Evolutionary conservation across 30 jellyfish, hydroid and myxozoan genomes (phyloP).

Genomic region (Turritopsis dohrnii): DNA sequence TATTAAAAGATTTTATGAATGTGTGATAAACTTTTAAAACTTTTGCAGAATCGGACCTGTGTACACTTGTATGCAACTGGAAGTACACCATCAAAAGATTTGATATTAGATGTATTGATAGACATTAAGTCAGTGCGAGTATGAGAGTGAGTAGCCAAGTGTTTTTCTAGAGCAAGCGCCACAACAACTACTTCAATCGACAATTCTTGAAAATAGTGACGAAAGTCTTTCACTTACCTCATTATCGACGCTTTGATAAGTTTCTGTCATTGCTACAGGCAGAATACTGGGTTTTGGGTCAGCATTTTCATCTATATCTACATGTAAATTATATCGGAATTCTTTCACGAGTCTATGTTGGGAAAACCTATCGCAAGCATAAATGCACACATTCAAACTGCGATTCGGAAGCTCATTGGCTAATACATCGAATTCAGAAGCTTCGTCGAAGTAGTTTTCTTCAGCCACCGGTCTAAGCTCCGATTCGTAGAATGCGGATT

Average conservation of each 20-base stretch:
- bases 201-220: neutral
- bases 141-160: too few relatives aligned
- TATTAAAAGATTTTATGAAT: too few relatives aligned
- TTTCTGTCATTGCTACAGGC: constrained; percentile 9
- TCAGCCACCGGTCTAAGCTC: constrained; percentile 72
- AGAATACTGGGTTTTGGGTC: constrained; percentile 20
- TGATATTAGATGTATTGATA: too few relatives aligned
- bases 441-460: constrained; percentile 65
- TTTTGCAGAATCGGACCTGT: too few relatives aligned
- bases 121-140: too few relatives aligned
- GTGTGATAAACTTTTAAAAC: too few relatives aligned
- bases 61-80: too few relatives aligned
- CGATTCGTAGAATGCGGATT: constrained; percentile 52
- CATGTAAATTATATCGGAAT: constrained; percentile 28
- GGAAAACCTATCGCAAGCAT: constrained; percentile 75
- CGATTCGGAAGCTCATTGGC: constrained; percentile 51
- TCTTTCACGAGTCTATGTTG: constrained; percentile 53
- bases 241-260: constrained; percentile 13
- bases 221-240: neutral
- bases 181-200: too few relatives aligned
- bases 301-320: constrained; percentile 12
- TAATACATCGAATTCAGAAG: constrained; percentile 69
- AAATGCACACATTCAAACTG: constrained; percentile 37
- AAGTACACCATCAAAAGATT: too few relatives aligned
- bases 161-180: too few relatives aligned